phyloP scores from a whole-genome alignment of 2,797 vertebrate genomes.

The Lepilemur ruficaudatus region DNA sequence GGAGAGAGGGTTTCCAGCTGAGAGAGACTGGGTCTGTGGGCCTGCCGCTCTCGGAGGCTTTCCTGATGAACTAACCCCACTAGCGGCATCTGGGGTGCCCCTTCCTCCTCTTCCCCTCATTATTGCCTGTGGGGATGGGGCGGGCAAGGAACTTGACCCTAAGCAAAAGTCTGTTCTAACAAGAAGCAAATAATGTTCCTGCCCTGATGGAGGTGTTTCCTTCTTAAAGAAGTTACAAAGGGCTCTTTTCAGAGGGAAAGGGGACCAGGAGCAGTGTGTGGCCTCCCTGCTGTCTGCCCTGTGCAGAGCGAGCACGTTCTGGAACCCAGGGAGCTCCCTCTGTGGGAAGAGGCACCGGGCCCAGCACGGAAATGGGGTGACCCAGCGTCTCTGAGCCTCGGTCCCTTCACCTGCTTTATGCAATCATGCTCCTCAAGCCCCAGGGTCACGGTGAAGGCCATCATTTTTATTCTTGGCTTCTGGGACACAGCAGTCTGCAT shows the following conservation, averaged over 20 bases:
- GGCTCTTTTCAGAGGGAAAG: slow-evolving; percentile 53
- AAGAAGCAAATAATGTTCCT: slow-evolving; percentile 43
- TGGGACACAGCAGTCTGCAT: not conserved
- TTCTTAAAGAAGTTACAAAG: slow-evolving; percentile 55
- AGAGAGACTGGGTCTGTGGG: not conserved
- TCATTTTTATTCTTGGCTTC: not conserved
- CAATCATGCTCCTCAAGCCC: not conserved
- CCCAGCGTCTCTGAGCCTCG: not conserved
- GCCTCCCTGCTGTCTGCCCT: not conserved
- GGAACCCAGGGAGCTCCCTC: not conserved
- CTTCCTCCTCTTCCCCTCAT: not conserved
- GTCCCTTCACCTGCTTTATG: not conserved
- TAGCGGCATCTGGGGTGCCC: not conserved
- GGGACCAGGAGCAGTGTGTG: not conserved
- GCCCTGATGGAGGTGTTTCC: slow-evolving; percentile 45
- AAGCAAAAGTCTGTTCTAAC: slow-evolving; percentile 44
- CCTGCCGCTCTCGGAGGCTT: not conserved
- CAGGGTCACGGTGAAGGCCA: not conserved
- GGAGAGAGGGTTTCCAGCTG: not conserved
- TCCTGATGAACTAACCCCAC: not conserved
- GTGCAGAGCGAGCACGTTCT: not conserved
- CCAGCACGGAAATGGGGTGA: not conserved
- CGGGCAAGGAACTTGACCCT: not conserved
- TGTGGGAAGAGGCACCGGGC: not conserved
- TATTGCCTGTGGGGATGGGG: not conserved